Conservation (phyloP, 2,113 vertebrate species). For the Bombycilla garrulus region DNA sequence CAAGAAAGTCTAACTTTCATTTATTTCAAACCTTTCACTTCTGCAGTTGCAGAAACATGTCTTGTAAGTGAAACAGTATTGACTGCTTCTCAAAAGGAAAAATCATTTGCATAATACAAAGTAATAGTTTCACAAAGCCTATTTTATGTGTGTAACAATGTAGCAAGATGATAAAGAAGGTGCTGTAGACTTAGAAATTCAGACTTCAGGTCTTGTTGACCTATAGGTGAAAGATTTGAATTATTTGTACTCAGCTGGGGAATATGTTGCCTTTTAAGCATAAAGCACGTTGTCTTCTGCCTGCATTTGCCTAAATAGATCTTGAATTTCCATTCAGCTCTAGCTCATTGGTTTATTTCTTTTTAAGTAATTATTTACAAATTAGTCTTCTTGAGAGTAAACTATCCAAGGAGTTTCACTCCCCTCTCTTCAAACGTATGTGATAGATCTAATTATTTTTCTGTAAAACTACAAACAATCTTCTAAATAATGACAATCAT, state of each 20-base stretch:
- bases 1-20: neutral
- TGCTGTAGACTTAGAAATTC: neutral
- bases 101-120: neutral
- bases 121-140: neutral
- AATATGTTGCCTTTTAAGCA: neutral
- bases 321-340: neutral
- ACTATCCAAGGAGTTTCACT: neutral
- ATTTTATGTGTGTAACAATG: neutral
- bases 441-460: constrained; percentile 39
- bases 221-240: neutral
- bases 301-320: neutral
- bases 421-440: neutral
- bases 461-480: constrained; percentile 29
- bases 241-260: neutral
- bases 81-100: neutral
- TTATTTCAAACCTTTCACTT: neutral
- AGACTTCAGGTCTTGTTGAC: neutral
- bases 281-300: neutral
- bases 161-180: neutral
- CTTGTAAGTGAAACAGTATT: neutral
- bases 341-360: neutral
- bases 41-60: neutral
- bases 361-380: constrained; percentile 59
- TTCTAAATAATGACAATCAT: constrained; percentile 32
- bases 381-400: constrained; percentile 46